phyloP scores from a whole-genome alignment of 2,797 vertebrate genomes.

The Syngnathus rostellatus region DNA sequence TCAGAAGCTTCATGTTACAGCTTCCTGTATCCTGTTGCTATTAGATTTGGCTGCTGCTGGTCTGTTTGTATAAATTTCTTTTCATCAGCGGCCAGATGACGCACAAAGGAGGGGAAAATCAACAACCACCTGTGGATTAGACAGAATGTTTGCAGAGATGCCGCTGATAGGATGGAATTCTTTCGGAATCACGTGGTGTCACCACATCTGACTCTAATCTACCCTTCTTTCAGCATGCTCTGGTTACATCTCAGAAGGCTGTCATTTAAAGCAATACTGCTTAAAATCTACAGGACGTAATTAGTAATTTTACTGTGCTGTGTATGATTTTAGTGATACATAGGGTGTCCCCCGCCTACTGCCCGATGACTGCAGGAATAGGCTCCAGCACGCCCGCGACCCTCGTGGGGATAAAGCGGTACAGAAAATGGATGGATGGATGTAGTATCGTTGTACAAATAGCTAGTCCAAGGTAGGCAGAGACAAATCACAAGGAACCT shows the following conservation, averaged over 20 bases:
- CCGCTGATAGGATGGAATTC: constrained; percentile 29
- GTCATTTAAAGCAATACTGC: not conserved
- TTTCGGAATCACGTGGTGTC: constrained; percentile 8
- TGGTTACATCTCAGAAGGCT: not conserved
- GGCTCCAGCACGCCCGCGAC: too few species aligned
- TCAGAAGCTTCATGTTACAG: constrained; percentile 26
- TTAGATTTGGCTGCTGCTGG: constrained; percentile 12
- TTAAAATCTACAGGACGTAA: not conserved
- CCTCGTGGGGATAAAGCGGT: too few species aligned
- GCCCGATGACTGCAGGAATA: too few species aligned
- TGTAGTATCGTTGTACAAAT: too few species aligned
- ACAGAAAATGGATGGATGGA: too few species aligned
- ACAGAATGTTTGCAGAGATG: not conserved
- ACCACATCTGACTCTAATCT: not conserved
- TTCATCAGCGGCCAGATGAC: constrained; percentile 17
- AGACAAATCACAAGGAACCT: too few species aligned
- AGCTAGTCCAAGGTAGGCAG: too few species aligned
- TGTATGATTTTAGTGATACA: not conserved
- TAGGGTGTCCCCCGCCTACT: too few species aligned
- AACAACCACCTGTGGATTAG: constrained; percentile 24
- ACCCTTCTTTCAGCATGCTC: not conserved
- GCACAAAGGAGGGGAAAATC: constrained; percentile 26
- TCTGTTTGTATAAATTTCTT: constrained; percentile 13
- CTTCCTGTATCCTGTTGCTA: constrained; percentile 50
- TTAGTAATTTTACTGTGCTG: not conserved